Conservation (phyloP, 1,140 invertebrate species). For the Ctenoplectra terminalis region DNA sequence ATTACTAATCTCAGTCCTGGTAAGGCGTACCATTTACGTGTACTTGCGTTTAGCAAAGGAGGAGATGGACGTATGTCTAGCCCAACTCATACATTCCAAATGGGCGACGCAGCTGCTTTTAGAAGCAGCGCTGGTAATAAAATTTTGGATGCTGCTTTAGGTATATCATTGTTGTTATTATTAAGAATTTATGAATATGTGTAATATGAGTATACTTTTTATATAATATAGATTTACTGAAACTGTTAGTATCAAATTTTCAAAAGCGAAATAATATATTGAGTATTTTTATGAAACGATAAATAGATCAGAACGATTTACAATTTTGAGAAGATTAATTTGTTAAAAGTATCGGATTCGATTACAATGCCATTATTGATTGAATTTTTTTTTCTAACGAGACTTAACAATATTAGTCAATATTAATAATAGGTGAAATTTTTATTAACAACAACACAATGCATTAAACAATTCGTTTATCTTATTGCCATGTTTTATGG, state of each 20-base stretch:
- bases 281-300: conserved; percentile 25
- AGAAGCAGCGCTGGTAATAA: conserved; percentile 71
- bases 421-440: background rate
- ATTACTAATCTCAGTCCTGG: conserved; percentile 92
- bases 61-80: conserved; percentile 98
- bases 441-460: background rate
- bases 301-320: conserved; percentile 3
- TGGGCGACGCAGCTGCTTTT: conserved; percentile 85
- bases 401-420: background rate
- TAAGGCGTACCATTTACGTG: conserved; percentile 94
- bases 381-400: background rate
- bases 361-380: background rate
- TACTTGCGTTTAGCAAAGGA: conserved; percentile 95
- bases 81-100: conserved; percentile 93
- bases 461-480: no score
- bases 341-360: background rate
- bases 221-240: background rate
- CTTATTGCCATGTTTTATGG: no score
- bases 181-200: conserved; percentile 60
- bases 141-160: conserved; percentile 66
- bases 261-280: background rate
- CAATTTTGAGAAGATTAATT: background rate
- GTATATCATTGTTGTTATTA: conserved; percentile 70
- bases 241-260: conserved; percentile 7
- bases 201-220: conserved; percentile 34